Percentiles rank a stretch among this genome's conserved stretches.
Conservation (phyloP, 2,888 invertebrate genomes). For the Thymelicus acteon region DNA sequence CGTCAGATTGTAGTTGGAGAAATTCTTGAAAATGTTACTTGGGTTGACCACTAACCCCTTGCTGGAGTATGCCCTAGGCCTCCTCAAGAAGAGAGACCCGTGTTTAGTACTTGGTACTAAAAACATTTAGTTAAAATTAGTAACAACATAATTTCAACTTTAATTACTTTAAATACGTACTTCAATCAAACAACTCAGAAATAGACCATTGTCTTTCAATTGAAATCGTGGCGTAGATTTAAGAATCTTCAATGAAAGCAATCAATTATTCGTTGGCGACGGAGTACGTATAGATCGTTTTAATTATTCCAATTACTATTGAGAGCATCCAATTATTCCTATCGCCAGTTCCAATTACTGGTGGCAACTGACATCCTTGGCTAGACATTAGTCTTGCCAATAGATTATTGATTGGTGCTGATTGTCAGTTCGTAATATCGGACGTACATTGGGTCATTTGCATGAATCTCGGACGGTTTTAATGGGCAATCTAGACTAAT, state of each 20-base stretch:
- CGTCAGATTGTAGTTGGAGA: too few species aligned
- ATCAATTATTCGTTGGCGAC: constrained; percentile 43
- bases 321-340: constrained; percentile 70
- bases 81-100: too few species aligned
- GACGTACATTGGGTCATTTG: constrained; percentile 70
- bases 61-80: too few species aligned
- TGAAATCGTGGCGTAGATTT: constrained; percentile 42
- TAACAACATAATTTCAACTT: too few species aligned
- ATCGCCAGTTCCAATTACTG: constrained; percentile 69
- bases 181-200: constrained; percentile 24
- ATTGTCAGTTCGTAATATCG: constrained; percentile 66
- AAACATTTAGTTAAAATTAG: too few species aligned
- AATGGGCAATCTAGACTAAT: constrained; percentile 75
- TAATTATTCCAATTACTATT: constrained; percentile 77
- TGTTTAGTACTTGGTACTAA: too few species aligned
- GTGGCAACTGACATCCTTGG: constrained; percentile 75
- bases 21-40: too few species aligned
- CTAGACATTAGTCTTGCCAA: constrained; percentile 80
- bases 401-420: constrained; percentile 84
- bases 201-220: constrained; percentile 33
- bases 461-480: constrained; percentile 77
- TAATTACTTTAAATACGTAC: neutral
- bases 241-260: constrained; percentile 42
- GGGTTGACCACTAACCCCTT: too few species aligned
- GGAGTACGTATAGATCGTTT: constrained; percentile 47